Base-by-base conservation (phyloP, 2,113 vertebrate species). In the Alosa alosa region DNA sequence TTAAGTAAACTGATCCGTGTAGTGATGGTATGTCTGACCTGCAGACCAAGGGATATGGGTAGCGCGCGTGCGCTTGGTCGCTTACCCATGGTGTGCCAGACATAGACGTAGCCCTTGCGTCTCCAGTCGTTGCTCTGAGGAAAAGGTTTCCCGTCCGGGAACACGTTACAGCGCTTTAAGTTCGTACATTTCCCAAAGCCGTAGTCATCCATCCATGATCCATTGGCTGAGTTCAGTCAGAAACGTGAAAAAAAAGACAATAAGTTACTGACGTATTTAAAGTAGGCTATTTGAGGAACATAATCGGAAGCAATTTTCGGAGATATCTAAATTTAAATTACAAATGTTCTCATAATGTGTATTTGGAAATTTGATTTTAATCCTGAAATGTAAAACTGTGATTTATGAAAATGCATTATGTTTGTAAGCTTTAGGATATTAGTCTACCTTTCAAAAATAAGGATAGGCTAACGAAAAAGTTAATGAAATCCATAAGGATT, bases 1-100 rank as follows among this genome's bases (percentile, higher is more conserved):
- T 31, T 8, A 49, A 10, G 47, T 3, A 49, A 49, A 49, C 47
- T 49, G 47, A 49, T 49, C 2, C 11, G 11, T 31, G 31, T 31
- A 31, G 31, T 49, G 47, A 8, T 49, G 47, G 11, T 49, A 9
- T 1, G 8, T 10, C 47, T 49, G 11, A 49, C 7, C 47, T 49
- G 11, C 47, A 47, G 49, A n/a, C 49, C 22, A 47, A 5, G n/a
- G 36, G 11, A 15, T 3, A 50, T 44, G 20, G 8, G 72, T 57
- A 47, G 1, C 72, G 3, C 47, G 68, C 3, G 25, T 81, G 10
- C 0, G 17, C 9, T 15, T n/a, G 75, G 78, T 11, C 36, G 2
- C 93, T 91, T 86, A 98, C 98, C 98, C 87, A 96, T 93, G 0
- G 96, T 96, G 89, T 97, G 97, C 94, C 98, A 99, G 39, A 98